These are phyloP conservation scores for Lasiurus borealis DNA, from an alignment of 2,113 vertebrate genomes.

Conservation along the genomic window DNA sequence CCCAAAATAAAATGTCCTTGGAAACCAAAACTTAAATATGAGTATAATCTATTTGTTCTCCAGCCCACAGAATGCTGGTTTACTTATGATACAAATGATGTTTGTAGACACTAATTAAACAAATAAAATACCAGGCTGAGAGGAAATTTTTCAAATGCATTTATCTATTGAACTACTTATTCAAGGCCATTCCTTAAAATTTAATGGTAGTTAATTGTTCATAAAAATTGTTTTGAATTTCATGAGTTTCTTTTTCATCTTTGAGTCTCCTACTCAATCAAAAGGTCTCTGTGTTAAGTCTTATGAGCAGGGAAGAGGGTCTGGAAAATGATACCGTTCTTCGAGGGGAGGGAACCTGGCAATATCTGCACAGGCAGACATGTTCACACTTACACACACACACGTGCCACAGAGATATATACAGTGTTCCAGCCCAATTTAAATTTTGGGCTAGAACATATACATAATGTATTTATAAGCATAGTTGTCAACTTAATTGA, in stretches of 20 bases:
- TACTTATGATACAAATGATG: background rate
- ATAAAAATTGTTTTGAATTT: background rate
- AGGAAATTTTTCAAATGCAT: background rate
- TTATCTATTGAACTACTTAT: background rate
- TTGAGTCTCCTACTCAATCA: background rate
- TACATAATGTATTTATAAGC: background rate
- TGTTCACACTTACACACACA: too few species aligned
- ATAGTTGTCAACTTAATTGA: background rate
- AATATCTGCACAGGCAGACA: background rate
- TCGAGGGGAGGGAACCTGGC: background rate
- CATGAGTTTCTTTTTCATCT: background rate
- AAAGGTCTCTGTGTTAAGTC: too few species aligned
- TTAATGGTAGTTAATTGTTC: background rate
- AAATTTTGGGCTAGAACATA: background rate
- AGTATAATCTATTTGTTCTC: background rate
- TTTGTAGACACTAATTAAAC: background rate
- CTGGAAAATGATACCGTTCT: rapidly evolving
- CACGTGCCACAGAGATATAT: rapidly evolving
- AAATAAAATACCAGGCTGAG: background rate
- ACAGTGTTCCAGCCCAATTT: background rate
- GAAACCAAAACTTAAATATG: background rate
- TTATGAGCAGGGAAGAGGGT: background rate
- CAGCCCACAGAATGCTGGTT: background rate
- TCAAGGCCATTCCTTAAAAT: slow-evolving; percentile 33
- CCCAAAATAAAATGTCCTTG: background rate